These are phyloP conservation scores for Caerostris darwini DNA, from an alignment of 1,140 invertebrate genomes.

Conservation along the genomic window DNA sequence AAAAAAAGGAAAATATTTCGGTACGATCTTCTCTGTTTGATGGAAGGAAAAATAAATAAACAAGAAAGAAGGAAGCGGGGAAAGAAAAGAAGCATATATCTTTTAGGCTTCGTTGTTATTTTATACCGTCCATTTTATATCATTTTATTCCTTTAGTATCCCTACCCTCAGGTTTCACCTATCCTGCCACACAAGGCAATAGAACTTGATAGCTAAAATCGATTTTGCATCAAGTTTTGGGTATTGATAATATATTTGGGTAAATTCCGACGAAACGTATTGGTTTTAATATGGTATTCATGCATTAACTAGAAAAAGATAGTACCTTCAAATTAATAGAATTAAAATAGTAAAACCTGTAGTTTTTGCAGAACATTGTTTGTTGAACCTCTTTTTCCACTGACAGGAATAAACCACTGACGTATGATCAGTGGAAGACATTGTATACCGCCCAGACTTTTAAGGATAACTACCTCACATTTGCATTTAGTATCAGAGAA, in stretches of 20 bases:
- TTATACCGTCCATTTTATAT: background rate
- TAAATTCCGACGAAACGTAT: background rate
- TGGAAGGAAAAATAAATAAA: background rate
- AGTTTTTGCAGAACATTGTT: too few relatives aligned
- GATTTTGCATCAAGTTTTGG: conserved; percentile 20
- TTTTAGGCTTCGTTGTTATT: conserved; percentile 6
- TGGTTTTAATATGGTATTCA: too few relatives aligned
- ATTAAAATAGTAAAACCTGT: too few relatives aligned
- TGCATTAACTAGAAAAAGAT: too few relatives aligned
- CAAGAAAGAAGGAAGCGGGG: background rate
- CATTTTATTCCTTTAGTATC: conserved; percentile 16
- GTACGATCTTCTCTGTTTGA: background rate
- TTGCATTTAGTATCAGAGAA: too few relatives aligned
- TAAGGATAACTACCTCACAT: too few relatives aligned
- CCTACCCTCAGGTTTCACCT: background rate
- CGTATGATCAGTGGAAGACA: too few relatives aligned
- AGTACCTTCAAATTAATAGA: too few relatives aligned
- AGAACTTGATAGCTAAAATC: conserved; percentile 19
- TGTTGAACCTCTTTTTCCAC: too few relatives aligned
- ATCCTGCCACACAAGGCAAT: background rate
- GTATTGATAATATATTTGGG: too few relatives aligned
- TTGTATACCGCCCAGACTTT: too few relatives aligned
- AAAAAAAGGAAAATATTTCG: background rate
- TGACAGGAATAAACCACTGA: too few relatives aligned
- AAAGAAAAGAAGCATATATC: conserved; percentile 12